These are phyloP conservation scores for Nicator chloris DNA, from an alignment of 2,113 vertebrate species.

Conservation along the genomic window DNA sequence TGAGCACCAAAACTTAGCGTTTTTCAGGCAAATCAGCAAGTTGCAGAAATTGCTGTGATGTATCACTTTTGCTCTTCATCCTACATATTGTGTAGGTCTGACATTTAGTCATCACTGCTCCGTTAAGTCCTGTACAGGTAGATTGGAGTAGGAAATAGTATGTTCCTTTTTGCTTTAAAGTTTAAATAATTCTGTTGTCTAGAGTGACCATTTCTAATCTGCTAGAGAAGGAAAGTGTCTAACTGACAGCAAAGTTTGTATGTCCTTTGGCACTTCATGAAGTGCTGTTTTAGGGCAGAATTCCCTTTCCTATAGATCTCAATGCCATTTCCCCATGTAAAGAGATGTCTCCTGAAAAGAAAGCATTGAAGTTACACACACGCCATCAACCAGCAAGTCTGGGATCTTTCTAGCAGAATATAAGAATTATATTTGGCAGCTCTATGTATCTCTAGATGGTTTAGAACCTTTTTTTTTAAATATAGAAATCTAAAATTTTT, in stretches of 20 bases:
- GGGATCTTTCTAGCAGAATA: neutral
- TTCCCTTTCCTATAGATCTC: neutral
- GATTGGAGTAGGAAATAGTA: neutral
- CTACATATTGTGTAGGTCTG: neutral
- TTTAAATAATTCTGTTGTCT: neutral
- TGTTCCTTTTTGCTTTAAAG: neutral
- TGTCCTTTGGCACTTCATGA: neutral
- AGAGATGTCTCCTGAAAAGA: neutral
- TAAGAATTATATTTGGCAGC: neutral
- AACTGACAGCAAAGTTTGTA: neutral
- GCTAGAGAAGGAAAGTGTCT: neutral
- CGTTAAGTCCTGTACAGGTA: neutral
- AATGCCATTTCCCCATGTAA: neutral
- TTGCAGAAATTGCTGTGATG: neutral
- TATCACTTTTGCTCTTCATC: neutral
- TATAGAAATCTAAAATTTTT: neutral
- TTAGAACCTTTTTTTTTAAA: neutral
- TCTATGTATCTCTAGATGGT: neutral
- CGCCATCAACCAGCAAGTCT: neutral
- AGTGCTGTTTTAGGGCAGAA: neutral
- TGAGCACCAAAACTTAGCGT: neutral
- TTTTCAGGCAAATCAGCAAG: neutral
- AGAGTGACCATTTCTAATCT: neutral
- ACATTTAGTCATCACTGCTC: neutral
- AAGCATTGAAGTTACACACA: neutral